Evolutionary conservation across 2,113 vertebrate genomes (phyloP), one percentile per base, ranked within the genome.

Genomic region (Nerophis ophidion): DNA sequence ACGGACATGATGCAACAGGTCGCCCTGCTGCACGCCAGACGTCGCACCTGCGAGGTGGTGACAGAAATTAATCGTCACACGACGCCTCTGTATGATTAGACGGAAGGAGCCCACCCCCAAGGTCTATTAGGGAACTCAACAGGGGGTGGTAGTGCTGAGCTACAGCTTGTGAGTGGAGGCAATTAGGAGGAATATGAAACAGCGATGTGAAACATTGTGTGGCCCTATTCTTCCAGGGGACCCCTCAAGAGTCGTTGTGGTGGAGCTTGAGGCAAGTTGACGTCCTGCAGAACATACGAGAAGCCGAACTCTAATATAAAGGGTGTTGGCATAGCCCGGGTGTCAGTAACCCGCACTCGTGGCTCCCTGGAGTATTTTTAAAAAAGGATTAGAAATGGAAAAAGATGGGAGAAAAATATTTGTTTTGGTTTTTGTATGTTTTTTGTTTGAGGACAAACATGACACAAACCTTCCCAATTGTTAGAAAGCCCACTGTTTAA

Each of bases 291-390:
- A 94, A 94, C 59, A 63, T 77, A n/a, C n/a, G n/a, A n/a, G n/a
- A n/a, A n/a, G n/a, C n/a, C 56, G 84, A 94, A 63, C 81, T 96
- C 46, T 93, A 93, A 95, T 61, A 88, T 93, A 61, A 83, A 84
- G 91, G 94, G 93, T 93, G 12, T 46, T 64, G 16, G 51, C 42
- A 54, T 26, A 16, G 8, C 16, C 14, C 26, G 26, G 26, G 26
- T 0, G 1, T 26, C 2, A 26, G 26, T 4, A 26, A 26, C 26
- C 26, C 26, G 26, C 26, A 2, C 26, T 26, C 1, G 26, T 26
- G 26, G 2, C 26, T 26, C 26, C 26, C 2, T 26, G 2, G 26
- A 26, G 19, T 3, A 26, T 26, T 26, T 26, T 26, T 26, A 26
- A 26, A 26, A 26, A 26, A 26, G 19, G 19, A 26, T 26, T 26